Evolutionary conservation across 64 coral and sea anemone genomes (phyloP), one percentile per base, ranked within the genome.

Genomic region (Montipora capricornis): DNA sequence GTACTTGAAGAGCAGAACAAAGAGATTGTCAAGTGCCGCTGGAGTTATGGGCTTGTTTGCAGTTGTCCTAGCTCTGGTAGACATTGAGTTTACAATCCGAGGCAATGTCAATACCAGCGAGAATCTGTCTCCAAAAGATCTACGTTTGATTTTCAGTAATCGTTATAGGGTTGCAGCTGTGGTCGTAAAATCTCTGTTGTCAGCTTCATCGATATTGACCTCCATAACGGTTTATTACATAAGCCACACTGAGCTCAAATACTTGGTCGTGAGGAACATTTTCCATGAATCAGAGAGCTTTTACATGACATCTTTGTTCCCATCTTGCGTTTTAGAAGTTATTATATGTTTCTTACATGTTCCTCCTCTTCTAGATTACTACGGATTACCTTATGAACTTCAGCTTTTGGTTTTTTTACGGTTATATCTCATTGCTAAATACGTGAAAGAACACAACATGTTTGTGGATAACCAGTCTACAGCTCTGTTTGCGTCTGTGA

Each of bases 401-500:
- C 98, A 99, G 37, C 85, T 99, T 15, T 47, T 99, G 20, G 95
- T 99, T 17, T 74, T 99, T 22, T 17, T 99, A 13, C 89, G 98
- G 51, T 82, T 99, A 5, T 99, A 99, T 82, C 87, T 96, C 15
- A 87, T 96, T 45, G 88, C 93, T 66, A 85, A 95, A 5, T 99
- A 95, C 47, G 74, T 96, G 44, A 96, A 90, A 91, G 98, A 99
- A 92, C 92, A 95, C 64, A 99, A 93, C 73, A 80, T 94, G 44
- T 93, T 99, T 55, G 93, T 94, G 9, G 91, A 96, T 79, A 99
- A 94, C 73, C 95, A 92, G 45, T 81, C 98, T 5, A 96, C 95
- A 11, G 87, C 80, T 5, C 60, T 99, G 51, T 78, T 99, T 29
- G 98, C 98, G 1, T 99, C 98, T 20, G 95, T 99, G 4, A 99